Conservation (phyloP, 2,113 vertebrate genomes). For the Merops nubicus region DNA sequence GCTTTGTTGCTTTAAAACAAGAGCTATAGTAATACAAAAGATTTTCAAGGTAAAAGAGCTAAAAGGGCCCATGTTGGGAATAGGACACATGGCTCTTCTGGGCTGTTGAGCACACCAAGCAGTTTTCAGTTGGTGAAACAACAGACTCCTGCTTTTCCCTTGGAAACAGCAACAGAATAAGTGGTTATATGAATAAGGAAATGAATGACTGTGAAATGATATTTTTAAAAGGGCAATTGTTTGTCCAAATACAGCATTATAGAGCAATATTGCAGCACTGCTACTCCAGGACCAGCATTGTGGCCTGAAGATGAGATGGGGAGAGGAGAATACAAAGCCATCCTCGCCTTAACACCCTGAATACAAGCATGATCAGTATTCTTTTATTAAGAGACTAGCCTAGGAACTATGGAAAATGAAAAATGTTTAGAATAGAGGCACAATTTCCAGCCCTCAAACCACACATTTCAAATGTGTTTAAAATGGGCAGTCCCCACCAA, state of each 20-base stretch:
- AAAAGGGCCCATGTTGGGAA: not conserved
- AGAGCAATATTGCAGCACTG: not conserved
- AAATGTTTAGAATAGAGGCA: not conserved
- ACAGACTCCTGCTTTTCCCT: not conserved
- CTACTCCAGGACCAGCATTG: not conserved
- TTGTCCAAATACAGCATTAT: not conserved
- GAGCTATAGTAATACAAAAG: not conserved
- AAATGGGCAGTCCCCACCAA: not conserved
- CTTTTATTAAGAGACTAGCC: not conserved
- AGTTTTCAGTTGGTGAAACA: not conserved
- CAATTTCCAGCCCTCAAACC: not conserved
- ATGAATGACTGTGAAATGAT: not conserved
- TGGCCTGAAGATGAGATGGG: not conserved
- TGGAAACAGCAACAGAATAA: not conserved
- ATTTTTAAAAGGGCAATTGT: not conserved
- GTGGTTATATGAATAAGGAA: not conserved
- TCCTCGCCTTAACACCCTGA: not conserved
- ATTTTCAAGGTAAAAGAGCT: not conserved
- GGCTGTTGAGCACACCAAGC: not conserved
- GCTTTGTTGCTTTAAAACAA: not conserved
- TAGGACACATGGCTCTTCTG: rapidly evolving
- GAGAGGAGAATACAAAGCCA: not conserved
- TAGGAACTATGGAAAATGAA: not conserved
- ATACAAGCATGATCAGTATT: not conserved
- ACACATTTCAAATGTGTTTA: not conserved